These are phyloP conservation scores for Oreortyx pictus DNA, from an alignment of 2,797 vertebrate species.

Conservation along the genomic window DNA sequence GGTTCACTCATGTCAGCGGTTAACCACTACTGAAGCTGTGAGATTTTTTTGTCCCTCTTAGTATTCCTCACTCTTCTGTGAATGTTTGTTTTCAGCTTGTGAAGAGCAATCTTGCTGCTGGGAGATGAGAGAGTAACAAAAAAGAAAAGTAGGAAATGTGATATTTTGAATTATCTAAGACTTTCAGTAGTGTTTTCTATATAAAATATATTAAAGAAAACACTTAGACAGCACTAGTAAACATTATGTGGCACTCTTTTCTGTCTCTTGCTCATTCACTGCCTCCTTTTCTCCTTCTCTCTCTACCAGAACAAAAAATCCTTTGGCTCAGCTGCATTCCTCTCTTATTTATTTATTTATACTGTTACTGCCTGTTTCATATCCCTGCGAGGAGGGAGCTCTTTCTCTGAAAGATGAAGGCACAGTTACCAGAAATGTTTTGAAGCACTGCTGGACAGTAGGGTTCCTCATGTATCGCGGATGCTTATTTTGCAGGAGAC, in stretches of 20 bases:
- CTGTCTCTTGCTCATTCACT: not conserved
- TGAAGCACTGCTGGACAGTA: not conserved
- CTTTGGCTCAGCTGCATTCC: conserved; percentile 4
- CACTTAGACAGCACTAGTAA: not conserved
- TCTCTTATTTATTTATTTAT: conserved; percentile 20
- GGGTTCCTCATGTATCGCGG: too few relatives aligned
- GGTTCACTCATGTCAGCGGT: too few relatives aligned
- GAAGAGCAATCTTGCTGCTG: not conserved
- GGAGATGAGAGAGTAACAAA: not conserved
- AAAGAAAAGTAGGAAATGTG: not conserved
- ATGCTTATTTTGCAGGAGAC: not conserved
- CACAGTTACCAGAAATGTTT: not conserved
- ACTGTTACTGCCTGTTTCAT: not conserved
- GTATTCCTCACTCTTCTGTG: not conserved
- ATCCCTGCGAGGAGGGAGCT: rapidly evolving
- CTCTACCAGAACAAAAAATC: not conserved
- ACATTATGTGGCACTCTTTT: not conserved
- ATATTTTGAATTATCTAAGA: not conserved
- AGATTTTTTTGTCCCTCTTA: not conserved
- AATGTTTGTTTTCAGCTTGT: not conserved
- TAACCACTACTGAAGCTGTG: not conserved
- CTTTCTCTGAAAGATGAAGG: not conserved
- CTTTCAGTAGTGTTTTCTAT: not conserved
- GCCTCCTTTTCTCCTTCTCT: not conserved
- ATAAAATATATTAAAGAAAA: not conserved